phyloP scores from a whole-genome alignment of 2,797 vertebrate genomes.

The Adelosebastes latens region DNA sequence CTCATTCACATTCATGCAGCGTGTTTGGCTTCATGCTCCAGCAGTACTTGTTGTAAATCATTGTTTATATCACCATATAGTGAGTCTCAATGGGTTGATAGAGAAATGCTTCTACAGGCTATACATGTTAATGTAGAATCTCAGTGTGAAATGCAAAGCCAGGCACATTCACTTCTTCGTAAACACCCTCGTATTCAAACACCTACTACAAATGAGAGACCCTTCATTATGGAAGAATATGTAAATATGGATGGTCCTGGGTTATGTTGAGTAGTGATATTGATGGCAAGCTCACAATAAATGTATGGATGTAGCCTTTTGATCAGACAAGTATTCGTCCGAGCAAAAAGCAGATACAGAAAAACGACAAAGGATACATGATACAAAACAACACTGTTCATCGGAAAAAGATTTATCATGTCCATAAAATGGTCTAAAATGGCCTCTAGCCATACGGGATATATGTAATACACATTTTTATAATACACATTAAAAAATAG shows the following conservation, averaged over 20 bases:
- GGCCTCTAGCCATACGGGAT: fast-evolving
- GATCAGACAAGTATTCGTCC: background rate
- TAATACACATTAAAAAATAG: background rate
- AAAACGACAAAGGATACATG: background rate
- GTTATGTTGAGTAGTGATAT: background rate
- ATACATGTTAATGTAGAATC: background rate
- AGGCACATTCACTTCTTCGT: no score
- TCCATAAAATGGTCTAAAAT: background rate
- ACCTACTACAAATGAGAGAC: background rate
- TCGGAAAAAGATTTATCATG: background rate
- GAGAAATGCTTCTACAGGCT: background rate
- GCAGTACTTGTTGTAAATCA: background rate
- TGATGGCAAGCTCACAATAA: background rate
- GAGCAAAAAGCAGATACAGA: background rate
- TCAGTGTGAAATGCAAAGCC: background rate
- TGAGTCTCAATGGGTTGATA: background rate
- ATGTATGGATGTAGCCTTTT: background rate
- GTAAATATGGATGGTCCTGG: background rate
- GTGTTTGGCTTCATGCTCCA: background rate
- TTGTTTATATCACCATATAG: background rate
- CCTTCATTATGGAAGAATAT: background rate
- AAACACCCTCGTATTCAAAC: background rate
- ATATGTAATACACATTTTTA: background rate
- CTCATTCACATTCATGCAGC: background rate
- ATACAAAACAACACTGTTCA: background rate